Conservation (phyloP, 2,113 vertebrate genomes). For the Abramis brama region DNA sequence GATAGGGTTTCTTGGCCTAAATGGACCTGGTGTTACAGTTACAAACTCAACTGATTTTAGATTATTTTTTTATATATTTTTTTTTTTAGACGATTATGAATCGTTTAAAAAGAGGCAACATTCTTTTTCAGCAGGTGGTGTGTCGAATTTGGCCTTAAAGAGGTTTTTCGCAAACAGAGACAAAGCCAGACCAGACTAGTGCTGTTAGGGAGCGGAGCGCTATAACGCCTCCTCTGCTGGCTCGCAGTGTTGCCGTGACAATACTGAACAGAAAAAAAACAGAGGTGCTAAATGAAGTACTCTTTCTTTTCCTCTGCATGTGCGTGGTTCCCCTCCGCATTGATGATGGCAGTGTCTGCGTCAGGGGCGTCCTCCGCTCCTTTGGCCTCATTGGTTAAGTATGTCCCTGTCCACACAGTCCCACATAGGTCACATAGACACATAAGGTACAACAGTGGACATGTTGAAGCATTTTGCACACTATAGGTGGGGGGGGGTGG, state of each 20-base stretch:
- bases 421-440: conserved; percentile 61
- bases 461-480: conserved; percentile 58
- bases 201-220: conserved; percentile 57
- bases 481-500: conserved; percentile 31
- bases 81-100: conserved; percentile 78
- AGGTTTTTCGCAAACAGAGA: conserved; percentile 46
- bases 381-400: conserved; percentile 99
- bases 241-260: conserved; percentile 57
- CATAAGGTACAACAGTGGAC: conserved; percentile 54
- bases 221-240: conserved; percentile 55
- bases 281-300: conserved; percentile 95
- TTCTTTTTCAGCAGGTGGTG: conserved; percentile 80
- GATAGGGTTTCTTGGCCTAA: conserved; percentile 55
- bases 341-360: conserved; percentile 98
- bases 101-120: conserved; percentile 69
- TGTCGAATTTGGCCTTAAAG: conserved; percentile 80
- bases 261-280: conserved; percentile 65
- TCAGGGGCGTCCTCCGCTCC: conserved; percentile 97
- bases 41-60: conserved; percentile 55
- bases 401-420: conserved; percentile 83
- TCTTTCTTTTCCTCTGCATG: conserved; percentile 99
- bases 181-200: conserved; percentile 58
- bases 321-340: conserved; percentile 97
- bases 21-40: conserved; percentile 63
- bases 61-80: conserved; percentile 50